Evolutionary conservation across 2,888 invertebrate genomes (phyloP).

Genomic region (Acholoe squamosa): DNA sequence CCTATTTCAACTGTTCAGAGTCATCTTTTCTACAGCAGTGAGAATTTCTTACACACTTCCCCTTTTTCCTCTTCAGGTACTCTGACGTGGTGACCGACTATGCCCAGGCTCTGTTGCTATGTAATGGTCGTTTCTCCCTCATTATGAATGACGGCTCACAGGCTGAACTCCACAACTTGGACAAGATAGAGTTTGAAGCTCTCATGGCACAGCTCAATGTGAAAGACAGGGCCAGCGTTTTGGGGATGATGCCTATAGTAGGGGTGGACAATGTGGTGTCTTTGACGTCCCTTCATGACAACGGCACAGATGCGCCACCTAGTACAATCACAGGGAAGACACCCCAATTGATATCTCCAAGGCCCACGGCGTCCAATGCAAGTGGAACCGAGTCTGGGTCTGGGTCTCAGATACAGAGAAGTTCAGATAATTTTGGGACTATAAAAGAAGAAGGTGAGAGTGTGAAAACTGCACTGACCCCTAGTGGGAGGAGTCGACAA

Average conservation of each 20-base stretch:
- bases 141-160: constrained; percentile 11
- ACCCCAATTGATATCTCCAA: neutral
- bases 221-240: neutral
- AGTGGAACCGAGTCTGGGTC: neutral
- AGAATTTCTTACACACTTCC: neutral
- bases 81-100: constrained; percentile 32
- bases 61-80: neutral
- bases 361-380: neutral
- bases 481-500: neutral
- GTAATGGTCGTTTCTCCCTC: constrained; percentile 13
- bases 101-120: neutral
- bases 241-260: neutral
- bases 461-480: neutral
- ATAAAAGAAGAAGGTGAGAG: neutral
- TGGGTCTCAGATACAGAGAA: neutral
- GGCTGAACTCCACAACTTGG: constrained; percentile 37
- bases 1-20: no score
- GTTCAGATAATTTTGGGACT: neutral
- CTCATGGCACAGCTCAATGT: neutral
- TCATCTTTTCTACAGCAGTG: neutral
- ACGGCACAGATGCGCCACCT: neutral
- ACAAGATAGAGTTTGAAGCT: constrained; percentile 46
- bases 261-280: neutral
- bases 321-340: neutral
- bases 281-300: neutral